phyloP scores from a whole-genome alignment of 1,140 invertebrate genomes.

The Ylistrum balloti region DNA sequence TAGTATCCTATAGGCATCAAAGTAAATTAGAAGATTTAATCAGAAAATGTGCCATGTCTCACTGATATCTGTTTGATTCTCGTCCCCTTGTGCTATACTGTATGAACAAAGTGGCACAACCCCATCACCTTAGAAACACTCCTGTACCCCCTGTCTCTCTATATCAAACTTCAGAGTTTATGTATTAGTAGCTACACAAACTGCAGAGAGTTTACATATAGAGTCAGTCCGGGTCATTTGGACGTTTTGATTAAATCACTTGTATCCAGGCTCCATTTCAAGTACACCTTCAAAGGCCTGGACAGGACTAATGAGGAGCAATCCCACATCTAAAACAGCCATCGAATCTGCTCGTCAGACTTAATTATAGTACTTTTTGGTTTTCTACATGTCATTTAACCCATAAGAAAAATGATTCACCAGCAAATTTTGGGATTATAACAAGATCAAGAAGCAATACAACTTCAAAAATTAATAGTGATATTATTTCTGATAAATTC shows the following conservation, averaged over 20 bases:
- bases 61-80: no score
- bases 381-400: not conserved
- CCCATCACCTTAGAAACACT: not conserved
- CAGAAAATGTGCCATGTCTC: no score
- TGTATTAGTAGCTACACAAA: not conserved
- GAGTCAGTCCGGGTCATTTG: not conserved
- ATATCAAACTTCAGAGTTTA: not conserved
- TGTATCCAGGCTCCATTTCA: not conserved
- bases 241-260: conserved; percentile 17
- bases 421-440: not conserved
- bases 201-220: no score
- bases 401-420: not conserved
- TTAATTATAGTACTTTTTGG: not conserved
- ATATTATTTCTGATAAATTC: not conserved
- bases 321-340: not conserved
- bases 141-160: not conserved
- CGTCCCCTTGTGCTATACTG: no score
- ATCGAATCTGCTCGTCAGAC: not conserved
- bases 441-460: not conserved
- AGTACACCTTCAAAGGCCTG: not conserved
- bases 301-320: not conserved
- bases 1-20: no score
- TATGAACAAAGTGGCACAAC: no score
- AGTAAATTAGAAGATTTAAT: no score
- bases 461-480: no score